These are phyloP conservation scores for Hirtodrosophila histrioides DNA, from an alignment of 2,888 invertebrate species.

Conservation along the genomic window DNA sequence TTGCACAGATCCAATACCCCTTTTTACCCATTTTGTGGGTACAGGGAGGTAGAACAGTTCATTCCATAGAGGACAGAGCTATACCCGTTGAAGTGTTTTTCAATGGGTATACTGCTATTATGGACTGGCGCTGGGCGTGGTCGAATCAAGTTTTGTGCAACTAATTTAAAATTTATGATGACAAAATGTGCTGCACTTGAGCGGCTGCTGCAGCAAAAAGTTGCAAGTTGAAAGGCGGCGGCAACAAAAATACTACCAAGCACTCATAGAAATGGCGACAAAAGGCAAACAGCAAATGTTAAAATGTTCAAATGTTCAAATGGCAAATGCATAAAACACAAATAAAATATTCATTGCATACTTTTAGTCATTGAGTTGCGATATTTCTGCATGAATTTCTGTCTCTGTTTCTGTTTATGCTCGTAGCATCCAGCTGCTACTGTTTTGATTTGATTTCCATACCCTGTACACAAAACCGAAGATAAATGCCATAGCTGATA, in stretches of 20 bases:
- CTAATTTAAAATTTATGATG: conserved; percentile 76
- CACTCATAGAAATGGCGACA: conserved; percentile 45
- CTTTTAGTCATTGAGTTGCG: conserved; percentile 62
- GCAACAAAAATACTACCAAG: conserved; percentile 14
- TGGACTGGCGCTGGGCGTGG: not conserved
- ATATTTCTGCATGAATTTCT: conserved; percentile 19
- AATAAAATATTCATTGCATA: conserved; percentile 73
- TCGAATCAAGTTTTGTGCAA: conserved; percentile 43
- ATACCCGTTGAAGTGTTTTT: too few species aligned
- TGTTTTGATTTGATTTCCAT: too few species aligned
- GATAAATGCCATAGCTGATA: too few species aligned
- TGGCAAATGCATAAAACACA: conserved; percentile 65
- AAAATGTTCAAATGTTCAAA: conserved; percentile 22
- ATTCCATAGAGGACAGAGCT: too few species aligned
- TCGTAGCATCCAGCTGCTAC: too few species aligned
- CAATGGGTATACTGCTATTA: too few species aligned
- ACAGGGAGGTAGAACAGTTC: too few species aligned
- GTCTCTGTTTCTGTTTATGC: not conserved
- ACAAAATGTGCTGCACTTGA: conserved; percentile 56
- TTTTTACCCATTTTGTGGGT: too few species aligned
- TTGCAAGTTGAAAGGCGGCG: conserved; percentile 35
- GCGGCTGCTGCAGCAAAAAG: conserved; percentile 51
- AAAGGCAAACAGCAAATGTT: conserved; percentile 30
- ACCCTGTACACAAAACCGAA: too few species aligned
- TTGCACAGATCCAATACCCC: too few species aligned